A percentile compares a stretch with the other conserved stretches of the same genome.
These are phyloP conservation scores for Lamellibrachia luymesi DNA, from an alignment of 1,140 invertebrate genomes.

Conservation along the genomic window DNA sequence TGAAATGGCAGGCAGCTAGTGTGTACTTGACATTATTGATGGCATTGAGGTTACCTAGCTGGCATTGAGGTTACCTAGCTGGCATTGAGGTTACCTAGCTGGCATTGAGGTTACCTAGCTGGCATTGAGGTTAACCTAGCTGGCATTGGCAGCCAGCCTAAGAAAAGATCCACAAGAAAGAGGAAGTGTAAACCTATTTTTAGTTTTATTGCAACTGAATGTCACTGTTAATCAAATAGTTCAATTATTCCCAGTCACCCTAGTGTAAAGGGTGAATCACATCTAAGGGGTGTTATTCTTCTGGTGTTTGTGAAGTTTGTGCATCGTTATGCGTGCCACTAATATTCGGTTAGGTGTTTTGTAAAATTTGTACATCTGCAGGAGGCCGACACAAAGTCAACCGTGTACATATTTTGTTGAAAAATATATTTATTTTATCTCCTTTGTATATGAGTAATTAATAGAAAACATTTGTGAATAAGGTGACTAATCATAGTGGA, in stretches of 20 bases:
- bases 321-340: not conserved
- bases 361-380: no score
- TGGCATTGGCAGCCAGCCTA: not conserved
- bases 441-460: no score
- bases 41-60: not conserved
- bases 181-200: not conserved
- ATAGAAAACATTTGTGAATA: no score
- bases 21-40: not conserved
- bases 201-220: not conserved
- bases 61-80: no score
- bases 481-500: no score
- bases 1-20: not conserved
- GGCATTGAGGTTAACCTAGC: no score
- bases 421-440: no score
- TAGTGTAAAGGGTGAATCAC: not conserved
- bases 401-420: no score
- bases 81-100: no score
- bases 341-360: no score
- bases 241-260: not conserved
- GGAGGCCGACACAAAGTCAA: no score
- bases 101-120: no score
- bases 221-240: not conserved
- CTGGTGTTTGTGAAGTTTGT: not conserved
- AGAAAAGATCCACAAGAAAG: not conserved
- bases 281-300: not conserved